Conservation (phyloP, 2,797 vertebrate genomes). For the Falco novaeseelandiae region DNA sequence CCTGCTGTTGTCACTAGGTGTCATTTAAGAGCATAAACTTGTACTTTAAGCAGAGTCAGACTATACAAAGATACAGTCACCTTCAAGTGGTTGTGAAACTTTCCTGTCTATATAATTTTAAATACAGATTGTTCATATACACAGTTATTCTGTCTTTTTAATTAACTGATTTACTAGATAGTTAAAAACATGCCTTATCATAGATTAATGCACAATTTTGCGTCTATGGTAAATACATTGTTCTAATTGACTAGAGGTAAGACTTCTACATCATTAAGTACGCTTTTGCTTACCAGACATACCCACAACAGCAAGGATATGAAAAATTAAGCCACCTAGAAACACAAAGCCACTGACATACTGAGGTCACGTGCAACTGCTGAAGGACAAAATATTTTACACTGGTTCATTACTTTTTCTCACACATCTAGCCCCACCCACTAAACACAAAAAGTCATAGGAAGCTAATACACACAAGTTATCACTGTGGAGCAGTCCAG, state of each 20-base stretch:
- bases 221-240: too few species aligned
- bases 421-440: not conserved
- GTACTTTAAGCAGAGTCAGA: not conserved
- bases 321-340: not conserved
- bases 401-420: not conserved
- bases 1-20: not conserved
- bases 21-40: not conserved
- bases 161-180: not conserved
- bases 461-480: not conserved
- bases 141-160: not conserved
- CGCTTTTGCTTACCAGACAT: not conserved
- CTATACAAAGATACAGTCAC: not conserved
- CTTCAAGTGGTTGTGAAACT: not conserved
- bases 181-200: not conserved
- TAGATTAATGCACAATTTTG: not conserved
- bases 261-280: not conserved
- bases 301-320: not conserved
- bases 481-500: not conserved
- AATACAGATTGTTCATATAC: not conserved
- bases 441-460: not conserved
- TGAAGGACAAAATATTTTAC: not conserved
- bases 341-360: not conserved
- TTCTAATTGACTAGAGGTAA: not conserved
- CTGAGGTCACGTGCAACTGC: fast-evolving
- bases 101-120: not conserved